Base-by-base conservation (phyloP, 2,888 invertebrate genomes). In the Auanema freiburgensis region DNA sequence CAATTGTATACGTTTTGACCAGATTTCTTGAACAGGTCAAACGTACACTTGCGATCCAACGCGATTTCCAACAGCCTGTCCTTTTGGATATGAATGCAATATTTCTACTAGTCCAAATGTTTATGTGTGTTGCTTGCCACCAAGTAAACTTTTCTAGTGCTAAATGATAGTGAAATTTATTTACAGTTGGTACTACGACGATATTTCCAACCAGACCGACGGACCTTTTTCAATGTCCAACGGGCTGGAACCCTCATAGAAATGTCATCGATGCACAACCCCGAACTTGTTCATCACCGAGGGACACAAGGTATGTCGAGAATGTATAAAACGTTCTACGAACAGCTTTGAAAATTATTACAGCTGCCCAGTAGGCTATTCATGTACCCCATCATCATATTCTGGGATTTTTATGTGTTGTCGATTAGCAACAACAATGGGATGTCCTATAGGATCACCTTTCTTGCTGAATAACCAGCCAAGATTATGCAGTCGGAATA, bases 51-150 rank as follows among this genome's bases (percentile, higher is more conserved):
- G 75, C 41, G 64, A 64, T 23, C 69, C 73, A 11, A 51, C 74
- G n/a, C 57, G 43, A 1, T 67, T 67, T 21, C 65, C 74, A 16
- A 67, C 73, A 44, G 61, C 63, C 6, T 81, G 81, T 59, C 81
- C 81, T 12, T 62, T 75, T 11, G 71, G 69, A 14, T 80, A 77
- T 58, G 77, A 76, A 21, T 81, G 81, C 68, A 67, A 78, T 0
- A 63, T 63, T 0, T 80, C 80, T 0, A 71, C 69, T 16, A 60
- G 60, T 24, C 51, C 65, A 2, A 70, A 72, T 24, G 53, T 77
- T 16, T 73, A 72, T 59, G 81, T 81, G n/a, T 81, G 81, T 44
- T 81, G 81, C 58, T 52, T n/a, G 18, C 21, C n/a, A 52, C 52
- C 16, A 2, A 57, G 21, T 18, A 12, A 57, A n/a, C 14, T 23